phyloP scores from a whole-genome alignment of 2,888 invertebrate genomes.

The Apoderus coryli region DNA sequence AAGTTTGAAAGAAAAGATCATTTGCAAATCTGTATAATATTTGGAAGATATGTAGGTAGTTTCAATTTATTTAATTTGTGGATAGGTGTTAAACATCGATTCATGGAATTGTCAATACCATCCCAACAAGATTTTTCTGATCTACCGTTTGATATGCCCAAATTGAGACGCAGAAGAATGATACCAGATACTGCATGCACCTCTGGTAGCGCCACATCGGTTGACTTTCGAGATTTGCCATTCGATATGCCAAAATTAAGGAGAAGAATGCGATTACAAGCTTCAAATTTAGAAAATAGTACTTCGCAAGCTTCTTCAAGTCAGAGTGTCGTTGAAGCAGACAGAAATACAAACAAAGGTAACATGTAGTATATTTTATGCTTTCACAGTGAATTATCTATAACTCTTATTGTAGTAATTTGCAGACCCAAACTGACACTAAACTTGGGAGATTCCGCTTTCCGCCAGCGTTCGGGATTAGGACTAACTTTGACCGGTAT shows the following conservation, averaged over 20 bases:
- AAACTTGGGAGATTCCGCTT: constrained; percentile 48
- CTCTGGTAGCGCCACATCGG: constrained; percentile 55
- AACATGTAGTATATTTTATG: too few species aligned
- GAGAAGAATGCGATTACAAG: constrained; percentile 49
- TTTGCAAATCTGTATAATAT: too few species aligned
- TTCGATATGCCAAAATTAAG: constrained; percentile 86
- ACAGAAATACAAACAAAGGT: background rate
- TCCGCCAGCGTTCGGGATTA: constrained; percentile 32
- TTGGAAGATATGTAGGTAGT: too few species aligned
- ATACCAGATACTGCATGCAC: constrained; percentile 40
- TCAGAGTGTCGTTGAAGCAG: constrained; percentile 56
- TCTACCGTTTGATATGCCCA: constrained; percentile 83
- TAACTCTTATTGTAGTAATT: too few species aligned
- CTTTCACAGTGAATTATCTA: too few species aligned
- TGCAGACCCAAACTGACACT: constrained; percentile 51
- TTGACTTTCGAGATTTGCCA: constrained; percentile 68
- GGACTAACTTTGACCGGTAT: constrained; percentile 29
- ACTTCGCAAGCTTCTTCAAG: constrained; percentile 72
- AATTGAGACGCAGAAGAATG: constrained; percentile 53
- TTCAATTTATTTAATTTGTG: too few species aligned
- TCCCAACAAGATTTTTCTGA: constrained; percentile 56
- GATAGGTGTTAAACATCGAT: too few species aligned
- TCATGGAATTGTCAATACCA: too few species aligned
- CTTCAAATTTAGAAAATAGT: constrained; percentile 50
- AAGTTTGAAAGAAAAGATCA: too few species aligned